phyloP scores from a whole-genome alignment of 2,888 invertebrate genomes.

The Eupeodes latifasciatus region DNA sequence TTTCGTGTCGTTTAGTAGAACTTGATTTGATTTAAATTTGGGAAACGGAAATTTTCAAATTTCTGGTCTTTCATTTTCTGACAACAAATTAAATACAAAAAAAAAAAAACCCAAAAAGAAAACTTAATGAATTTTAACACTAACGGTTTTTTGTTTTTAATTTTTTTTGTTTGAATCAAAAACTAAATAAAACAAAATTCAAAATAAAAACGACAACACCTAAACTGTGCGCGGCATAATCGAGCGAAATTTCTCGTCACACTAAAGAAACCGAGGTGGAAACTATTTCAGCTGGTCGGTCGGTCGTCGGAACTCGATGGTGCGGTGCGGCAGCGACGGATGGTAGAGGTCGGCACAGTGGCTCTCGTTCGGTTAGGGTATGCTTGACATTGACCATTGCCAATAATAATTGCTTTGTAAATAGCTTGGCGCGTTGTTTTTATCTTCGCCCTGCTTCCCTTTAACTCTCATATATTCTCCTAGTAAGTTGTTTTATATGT shows the following conservation, averaged over 20 bases:
- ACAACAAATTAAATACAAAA: background rate
- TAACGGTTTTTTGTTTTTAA: conserved; percentile 9
- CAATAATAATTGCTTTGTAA: conserved; percentile 73
- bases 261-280: conserved; percentile 61
- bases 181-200: conserved; percentile 29
- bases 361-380: conserved; percentile 30
- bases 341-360: background rate
- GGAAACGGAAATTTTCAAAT: background rate
- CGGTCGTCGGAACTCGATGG: background rate
- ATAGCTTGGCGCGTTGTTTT: conserved; percentile 50
- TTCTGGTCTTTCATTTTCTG: conserved; percentile 33
- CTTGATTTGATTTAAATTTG: conserved; percentile 24
- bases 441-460: conserved; percentile 1
- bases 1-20: background rate
- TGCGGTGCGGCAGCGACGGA: no score
- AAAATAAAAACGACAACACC: conserved; percentile 13
- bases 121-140: conserved; percentile 1
- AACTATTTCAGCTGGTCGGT: conserved; percentile 70
- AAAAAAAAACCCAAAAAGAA: conserved; percentile 11
- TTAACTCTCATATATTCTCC: background rate
- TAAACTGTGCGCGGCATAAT: conserved; percentile 50
- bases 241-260: conserved; percentile 69
- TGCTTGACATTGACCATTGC: conserved; percentile 74
- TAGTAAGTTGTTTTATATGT: background rate
- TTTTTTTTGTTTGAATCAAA: background rate